Evolutionary conservation across 2,113 vertebrate genomes (phyloP).

Genomic region (Mandrillus leucophaeus): DNA sequence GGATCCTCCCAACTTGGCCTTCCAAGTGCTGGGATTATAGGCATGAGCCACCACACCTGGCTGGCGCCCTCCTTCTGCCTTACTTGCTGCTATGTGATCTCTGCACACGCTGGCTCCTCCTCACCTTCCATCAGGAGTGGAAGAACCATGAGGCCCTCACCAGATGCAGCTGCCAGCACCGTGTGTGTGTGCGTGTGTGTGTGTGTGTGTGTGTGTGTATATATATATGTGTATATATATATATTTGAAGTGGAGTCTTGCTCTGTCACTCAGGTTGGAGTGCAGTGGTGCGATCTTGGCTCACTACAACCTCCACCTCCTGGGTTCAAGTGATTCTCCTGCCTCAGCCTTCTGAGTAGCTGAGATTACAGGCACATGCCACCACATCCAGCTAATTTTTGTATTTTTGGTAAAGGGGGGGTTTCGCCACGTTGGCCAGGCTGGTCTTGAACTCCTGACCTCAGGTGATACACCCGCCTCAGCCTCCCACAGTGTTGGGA

Average conservation of each 20-base stretch:
- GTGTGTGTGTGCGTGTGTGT: too few species aligned
- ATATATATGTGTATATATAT: too few species aligned
- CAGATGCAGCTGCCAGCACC: background rate
- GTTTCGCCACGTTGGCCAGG: background rate
- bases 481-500: background rate
- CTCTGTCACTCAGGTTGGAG: background rate
- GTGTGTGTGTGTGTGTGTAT: fast-evolving
- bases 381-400: background rate
- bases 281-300: background rate
- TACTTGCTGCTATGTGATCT: background rate
- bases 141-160: background rate
- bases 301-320: background rate
- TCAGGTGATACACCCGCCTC: background rate
- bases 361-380: background rate
- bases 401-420: background rate
- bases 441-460: background rate
- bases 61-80: background rate
- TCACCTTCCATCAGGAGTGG: background rate
- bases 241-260: background rate
- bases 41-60: too few species aligned
- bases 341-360: background rate
- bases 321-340: background rate
- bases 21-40: too few species aligned
- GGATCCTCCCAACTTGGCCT: too few species aligned
- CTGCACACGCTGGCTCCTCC: background rate